Base-by-base conservation (phyloP, 2,888 invertebrate species). In the Thysanoteuthis rhombus region DNA sequence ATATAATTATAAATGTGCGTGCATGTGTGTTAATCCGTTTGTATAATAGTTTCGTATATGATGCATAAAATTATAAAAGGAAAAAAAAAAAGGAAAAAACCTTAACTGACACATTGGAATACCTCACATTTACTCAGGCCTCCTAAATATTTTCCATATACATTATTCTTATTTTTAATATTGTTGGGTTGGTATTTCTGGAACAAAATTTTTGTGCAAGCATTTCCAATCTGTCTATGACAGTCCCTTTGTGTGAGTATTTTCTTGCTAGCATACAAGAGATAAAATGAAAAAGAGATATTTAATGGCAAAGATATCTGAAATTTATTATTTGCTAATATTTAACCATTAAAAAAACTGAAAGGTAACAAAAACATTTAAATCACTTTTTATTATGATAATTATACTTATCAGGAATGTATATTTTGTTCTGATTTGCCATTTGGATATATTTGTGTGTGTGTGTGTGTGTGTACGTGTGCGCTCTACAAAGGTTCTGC, bases 91-190 rank as follows among this genome's bases (percentile, higher is more conserved):
- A 32, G 32, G 32, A 58, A 58, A 32, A n/a, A n/a, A n/a, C n/a
- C 32, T 38, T 8, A 39, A 92, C 40, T 92, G 40, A n/a, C 36
- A 28, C 92, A 92, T 45, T 92, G 92, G 40, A 92, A 92, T 92
- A 92, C 92, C 92, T 92, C 92, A 92, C 45, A 39, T 42, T 92
- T 45, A 92, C 92, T 92, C 92, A 92, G 92, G 92, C 42, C 45
- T 92, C 92, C n/a, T 92, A 28, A 28, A 92, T 45, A 92, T 92
- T 92, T 92, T 92, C 40, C 92, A 92, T 92, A 25, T 92, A 28
- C 40, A 40, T 40, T 40, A 92, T 40, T 92, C 16, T 92, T 92
- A 28, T 92, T 92, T 25, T 92, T 92, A 39, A 92, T 92, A 92
- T 92, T 92, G 92, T 92, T 25, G 45, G 92, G 42, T 92, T 92